Conservation (phyloP, 1,140 invertebrate species). For the Psilanteris sp. region DNA sequence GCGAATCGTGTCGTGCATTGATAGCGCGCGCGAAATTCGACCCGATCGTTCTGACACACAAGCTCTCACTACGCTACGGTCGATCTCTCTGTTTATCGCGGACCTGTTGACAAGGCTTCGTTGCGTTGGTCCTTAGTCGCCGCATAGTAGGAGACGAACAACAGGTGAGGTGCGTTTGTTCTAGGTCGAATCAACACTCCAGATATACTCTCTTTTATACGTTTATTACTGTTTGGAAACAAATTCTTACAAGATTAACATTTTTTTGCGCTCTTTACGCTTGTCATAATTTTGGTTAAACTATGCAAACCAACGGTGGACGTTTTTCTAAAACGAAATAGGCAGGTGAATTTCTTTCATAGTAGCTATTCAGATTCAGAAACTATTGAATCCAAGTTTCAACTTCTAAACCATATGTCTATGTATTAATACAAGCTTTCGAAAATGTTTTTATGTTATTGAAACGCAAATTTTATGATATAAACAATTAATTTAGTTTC, state of each 20-base stretch:
- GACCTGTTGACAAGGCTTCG: constrained; percentile 60
- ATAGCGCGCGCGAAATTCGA: constrained; percentile 60
- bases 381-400: too few species aligned
- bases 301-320: too few species aligned
- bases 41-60: constrained; percentile 58
- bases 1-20: constrained; percentile 51
- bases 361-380: too few species aligned
- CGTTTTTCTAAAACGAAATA: too few species aligned
- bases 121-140: constrained; percentile 44
- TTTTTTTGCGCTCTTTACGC: constrained; percentile 7
- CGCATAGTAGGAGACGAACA: constrained; percentile 59
- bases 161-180: constrained; percentile 46
- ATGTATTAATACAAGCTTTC: too few species aligned
- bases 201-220: constrained; percentile 12
- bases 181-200: constrained; percentile 35
- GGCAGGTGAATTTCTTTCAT: too few species aligned
- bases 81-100: constrained; percentile 58
- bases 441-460: too few species aligned
- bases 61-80: constrained; percentile 57
- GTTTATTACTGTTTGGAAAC: constrained; percentile 10
- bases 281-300: too few species aligned
- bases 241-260: constrained; percentile 8
- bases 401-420: too few species aligned
- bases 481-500: too few species aligned
- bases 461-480: too few species aligned